Conservation (phyloP, 2,888 invertebrate species). For the Acanthoscelides obtectus region DNA sequence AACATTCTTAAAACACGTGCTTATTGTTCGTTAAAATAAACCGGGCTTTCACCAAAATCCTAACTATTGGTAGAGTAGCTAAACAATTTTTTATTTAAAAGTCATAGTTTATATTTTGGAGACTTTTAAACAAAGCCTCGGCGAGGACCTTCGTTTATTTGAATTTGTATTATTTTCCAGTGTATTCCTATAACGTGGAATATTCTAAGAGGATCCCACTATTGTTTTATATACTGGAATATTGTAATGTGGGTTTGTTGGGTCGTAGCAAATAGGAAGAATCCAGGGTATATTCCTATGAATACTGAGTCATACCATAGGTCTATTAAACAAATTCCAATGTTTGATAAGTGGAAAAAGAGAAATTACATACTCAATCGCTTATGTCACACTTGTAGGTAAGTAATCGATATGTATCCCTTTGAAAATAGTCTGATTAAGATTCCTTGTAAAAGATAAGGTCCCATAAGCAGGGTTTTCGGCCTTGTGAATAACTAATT, state of each 20-base stretch:
- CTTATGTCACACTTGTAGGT: slow-evolving; percentile 80
- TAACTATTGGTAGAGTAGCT: too few relatives aligned
- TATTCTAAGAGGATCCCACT: slow-evolving; percentile 77
- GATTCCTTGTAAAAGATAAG: too few relatives aligned
- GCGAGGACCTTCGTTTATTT: background rate
- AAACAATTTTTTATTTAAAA: too few relatives aligned
- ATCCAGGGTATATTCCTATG: slow-evolving; percentile 85
- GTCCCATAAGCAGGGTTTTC: too few relatives aligned
- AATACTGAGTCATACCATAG: slow-evolving; percentile 87
- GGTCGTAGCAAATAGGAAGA: slow-evolving; percentile 81
- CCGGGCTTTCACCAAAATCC: too few relatives aligned
- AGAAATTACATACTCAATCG: slow-evolving; percentile 75
- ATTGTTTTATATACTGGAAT: slow-evolving; percentile 88
- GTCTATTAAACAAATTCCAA: slow-evolving; percentile 88
- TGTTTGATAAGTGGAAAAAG: slow-evolving; percentile 89
- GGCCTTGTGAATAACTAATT: too few relatives aligned
- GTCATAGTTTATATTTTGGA: too few relatives aligned
- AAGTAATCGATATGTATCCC: background rate
- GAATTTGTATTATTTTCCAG: slow-evolving; percentile 45
- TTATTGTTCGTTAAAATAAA: too few relatives aligned
- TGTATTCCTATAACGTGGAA: slow-evolving; percentile 91
- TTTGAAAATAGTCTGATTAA: too few relatives aligned
- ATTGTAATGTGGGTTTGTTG: slow-evolving; percentile 90
- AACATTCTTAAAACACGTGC: too few relatives aligned
- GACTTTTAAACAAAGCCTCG: background rate